Base-by-base conservation (phyloP, 2,797 vertebrate species). In the Sebastes elongatus region DNA sequence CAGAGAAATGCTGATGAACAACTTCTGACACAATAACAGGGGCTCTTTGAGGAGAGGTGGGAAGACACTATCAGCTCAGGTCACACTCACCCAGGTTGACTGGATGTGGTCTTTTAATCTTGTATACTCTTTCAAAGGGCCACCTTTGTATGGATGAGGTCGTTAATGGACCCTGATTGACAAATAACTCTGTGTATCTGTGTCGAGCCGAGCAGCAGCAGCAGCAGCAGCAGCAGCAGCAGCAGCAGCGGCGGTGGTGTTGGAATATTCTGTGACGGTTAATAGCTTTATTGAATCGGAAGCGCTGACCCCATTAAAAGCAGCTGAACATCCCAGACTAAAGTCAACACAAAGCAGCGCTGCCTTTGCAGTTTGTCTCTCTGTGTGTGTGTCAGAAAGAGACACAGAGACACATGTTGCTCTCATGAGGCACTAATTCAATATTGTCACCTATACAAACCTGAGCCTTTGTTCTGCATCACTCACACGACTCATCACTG, bases 251-350 rank as follows among this genome's bases (percentile, higher is more conserved):
- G 35, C 35, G 46, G 46, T 6, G 42, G 74, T 3, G 49, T 75
- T 90, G 85, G 91, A 93, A 89, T 92, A 86, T 92, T 94, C 92
- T 81, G 87, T 63, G 88, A 69, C 38, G 55, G 86, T 90, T 94
- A 91, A 95, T 90, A 83, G 93, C 88, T 91, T 93, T 92, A 95
- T 92, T 94, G 91, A 96, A 95, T 92, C 76, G 73, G 87, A 94
- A 92, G 77, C 55, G 91, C 94, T 96, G 94, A 95, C 94, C 92
- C 78, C 85, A 92, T 94, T 94, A 86, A 93, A 95, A 92, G 80
- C 91, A 89, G 92, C 92, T 89, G 93, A 95, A 95, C 90, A 84
- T 85, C 91, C 92, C 52, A 91, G 92, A 95, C 88, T 81, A 77
- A 83, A 89, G 85, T 82, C 84, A 82, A 90, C 91, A 95, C 93